A percentile compares a stretch with the other conserved stretches of the same genome.
Evolutionary conservation across 2,797 vertebrate species (phyloP).

Genomic region (Lerista edwardsae): DNA sequence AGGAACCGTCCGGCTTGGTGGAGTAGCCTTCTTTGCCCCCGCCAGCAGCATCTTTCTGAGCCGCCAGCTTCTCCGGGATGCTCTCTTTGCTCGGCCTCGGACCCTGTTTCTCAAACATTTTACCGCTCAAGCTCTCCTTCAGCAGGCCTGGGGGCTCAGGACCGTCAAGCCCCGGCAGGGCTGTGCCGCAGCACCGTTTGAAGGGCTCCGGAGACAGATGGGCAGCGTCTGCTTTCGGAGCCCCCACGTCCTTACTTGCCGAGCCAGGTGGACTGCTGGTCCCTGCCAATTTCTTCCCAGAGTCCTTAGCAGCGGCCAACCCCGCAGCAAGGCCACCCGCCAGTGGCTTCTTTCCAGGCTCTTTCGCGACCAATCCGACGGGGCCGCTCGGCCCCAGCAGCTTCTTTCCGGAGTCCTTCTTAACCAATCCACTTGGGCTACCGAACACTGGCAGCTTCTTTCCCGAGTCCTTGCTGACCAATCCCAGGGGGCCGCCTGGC

Average conservation of each 20-base stretch:
- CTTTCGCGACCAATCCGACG: slow-evolving; percentile 75
- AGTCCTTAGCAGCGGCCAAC: slow-evolving; percentile 71
- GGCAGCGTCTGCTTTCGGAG: slow-evolving; percentile 69
- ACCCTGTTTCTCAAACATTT: slow-evolving; percentile 74
- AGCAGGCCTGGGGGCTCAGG: slow-evolving; percentile 67
- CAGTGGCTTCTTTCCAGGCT: slow-evolving; percentile 72
- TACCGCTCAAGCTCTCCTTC: slow-evolving; percentile 72
- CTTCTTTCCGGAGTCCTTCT: slow-evolving; percentile 78
- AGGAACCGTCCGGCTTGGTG: slow-evolving; percentile 68
- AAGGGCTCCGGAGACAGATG: slow-evolving; percentile 70
- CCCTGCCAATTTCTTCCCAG: slow-evolving; percentile 73
- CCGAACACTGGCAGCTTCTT: slow-evolving; percentile 76
- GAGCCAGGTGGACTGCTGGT: slow-evolving; percentile 71
- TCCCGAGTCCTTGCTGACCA: slow-evolving; percentile 77
- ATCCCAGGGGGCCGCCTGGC: slow-evolving; percentile 59
- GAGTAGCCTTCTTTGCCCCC: slow-evolving; percentile 75
- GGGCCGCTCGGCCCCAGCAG: slow-evolving; percentile 67
- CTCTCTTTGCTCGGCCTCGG: slow-evolving; percentile 76
- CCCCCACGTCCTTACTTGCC: slow-evolving; percentile 75
- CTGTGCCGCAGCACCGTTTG: slow-evolving; percentile 72
- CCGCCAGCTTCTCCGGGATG: slow-evolving; percentile 75
- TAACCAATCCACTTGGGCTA: slow-evolving; percentile 73
- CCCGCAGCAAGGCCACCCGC: slow-evolving; percentile 71
- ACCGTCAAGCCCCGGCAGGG: slow-evolving; percentile 66
- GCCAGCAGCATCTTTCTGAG: slow-evolving; percentile 73